Percentiles rank a stretch among this genome's conserved stretches.
Evolutionary conservation across 1,140 invertebrate species (phyloP).

Genomic region (Ooceraea biroi): DNA sequence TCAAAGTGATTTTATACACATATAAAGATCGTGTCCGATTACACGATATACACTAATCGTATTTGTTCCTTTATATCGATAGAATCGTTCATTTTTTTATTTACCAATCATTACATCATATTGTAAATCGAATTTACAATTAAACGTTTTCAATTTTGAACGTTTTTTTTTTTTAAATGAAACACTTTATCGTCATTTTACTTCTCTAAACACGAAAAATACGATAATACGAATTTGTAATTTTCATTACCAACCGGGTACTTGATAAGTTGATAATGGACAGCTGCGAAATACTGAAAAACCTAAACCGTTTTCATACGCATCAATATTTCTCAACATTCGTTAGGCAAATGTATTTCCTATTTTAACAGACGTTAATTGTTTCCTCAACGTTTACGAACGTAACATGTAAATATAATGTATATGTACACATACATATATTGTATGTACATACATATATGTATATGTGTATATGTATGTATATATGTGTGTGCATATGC

Average conservation of each 20-base stretch:
- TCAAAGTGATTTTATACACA: constrained; percentile 69
- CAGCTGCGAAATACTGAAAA: neutral
- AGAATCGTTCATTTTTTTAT: constrained; percentile 21
- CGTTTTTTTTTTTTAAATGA: constrained; percentile 38
- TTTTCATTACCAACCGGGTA: constrained; percentile 58
- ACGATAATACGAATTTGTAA: too few relatives aligned
- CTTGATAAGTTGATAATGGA: constrained; percentile 38
- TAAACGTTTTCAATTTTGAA: constrained; percentile 50
- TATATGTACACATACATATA: neutral
- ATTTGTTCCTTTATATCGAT: constrained; percentile 48
- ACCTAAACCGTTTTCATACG: too few relatives aligned
- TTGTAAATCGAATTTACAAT: constrained; percentile 38
- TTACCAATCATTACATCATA: constrained; percentile 20
- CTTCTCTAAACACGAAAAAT: constrained; percentile 36
- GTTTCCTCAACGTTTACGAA: too few relatives aligned
- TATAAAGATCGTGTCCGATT: constrained; percentile 59
- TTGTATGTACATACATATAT: neutral
- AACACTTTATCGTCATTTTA: too few relatives aligned
- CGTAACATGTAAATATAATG: too few relatives aligned
- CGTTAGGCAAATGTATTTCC: constrained; percentile 3
- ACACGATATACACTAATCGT: constrained; percentile 33
- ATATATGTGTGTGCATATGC: too few relatives aligned
- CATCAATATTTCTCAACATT: too few relatives aligned
- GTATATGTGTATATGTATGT: too few relatives aligned
- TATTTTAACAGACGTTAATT: constrained; percentile 38